Evolutionary conservation across 2,797 vertebrate species (phyloP).

Genomic region (Otolemur crassicaudatus): DNA sequence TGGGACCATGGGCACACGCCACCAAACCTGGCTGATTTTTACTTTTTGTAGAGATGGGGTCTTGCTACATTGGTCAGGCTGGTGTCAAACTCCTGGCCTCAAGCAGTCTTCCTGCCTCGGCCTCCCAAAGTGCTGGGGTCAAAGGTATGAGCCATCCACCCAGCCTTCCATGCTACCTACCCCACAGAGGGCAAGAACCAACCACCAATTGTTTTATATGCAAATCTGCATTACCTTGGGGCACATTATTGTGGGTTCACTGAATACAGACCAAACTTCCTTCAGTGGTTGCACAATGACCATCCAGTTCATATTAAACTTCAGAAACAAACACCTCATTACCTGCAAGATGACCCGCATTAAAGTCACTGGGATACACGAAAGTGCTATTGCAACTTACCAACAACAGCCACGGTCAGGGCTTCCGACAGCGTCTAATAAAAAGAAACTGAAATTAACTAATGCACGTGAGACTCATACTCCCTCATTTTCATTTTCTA

Average conservation of each 20-base stretch:
- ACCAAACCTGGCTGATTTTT: background rate
- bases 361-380: background rate
- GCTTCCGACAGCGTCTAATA: slow-evolving; percentile 94
- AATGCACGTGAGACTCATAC: background rate
- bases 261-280: background rate
- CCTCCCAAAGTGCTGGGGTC: background rate
- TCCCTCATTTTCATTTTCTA: background rate
- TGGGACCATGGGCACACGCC: background rate
- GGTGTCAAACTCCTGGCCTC: background rate
- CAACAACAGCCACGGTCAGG: slow-evolving; percentile 92
- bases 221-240: background rate
- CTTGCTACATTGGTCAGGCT: background rate
- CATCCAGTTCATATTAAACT: background rate
- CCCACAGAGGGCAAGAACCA: background rate
- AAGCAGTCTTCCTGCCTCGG: too few species aligned
- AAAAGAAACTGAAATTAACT: slow-evolving; percentile 79
- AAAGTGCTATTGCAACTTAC: slow-evolving; percentile 86
- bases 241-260: background rate
- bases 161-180: background rate
- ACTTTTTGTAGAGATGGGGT: background rate
- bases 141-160: background rate
- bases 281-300: slow-evolving; percentile 43
- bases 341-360: background rate
- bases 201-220: background rate
- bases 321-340: slow-evolving; percentile 52